Percentiles rank a stretch among this genome's conserved stretches.
phyloP scores from a whole-genome alignment of 2,888 invertebrate genomes.

The Cinara cedri region DNA sequence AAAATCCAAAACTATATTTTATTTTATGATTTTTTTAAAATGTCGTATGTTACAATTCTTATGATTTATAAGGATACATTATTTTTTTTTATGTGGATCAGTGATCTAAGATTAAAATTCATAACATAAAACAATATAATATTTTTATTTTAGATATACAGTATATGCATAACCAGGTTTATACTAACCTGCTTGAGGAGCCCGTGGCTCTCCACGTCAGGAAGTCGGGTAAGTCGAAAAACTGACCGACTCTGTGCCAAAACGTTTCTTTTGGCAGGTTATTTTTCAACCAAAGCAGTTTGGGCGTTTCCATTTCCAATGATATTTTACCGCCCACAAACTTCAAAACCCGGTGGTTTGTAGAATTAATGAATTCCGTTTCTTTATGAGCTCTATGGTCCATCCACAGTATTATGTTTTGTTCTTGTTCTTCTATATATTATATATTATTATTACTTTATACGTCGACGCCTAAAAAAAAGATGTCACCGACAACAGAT shows the following conservation, averaged over 20 bases:
- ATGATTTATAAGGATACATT: no score
- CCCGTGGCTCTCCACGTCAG: conserved; percentile 91
- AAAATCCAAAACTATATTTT: no score
- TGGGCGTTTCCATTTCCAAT: conserved; percentile 96
- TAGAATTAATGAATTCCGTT: conserved; percentile 79
- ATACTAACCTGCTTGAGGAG: conserved; percentile 68
- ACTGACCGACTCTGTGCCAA: conserved; percentile 76
- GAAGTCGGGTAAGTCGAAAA: conserved; percentile 87
- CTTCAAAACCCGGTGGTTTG: conserved; percentile 76
- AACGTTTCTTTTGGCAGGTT: conserved; percentile 67
- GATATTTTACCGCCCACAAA: conserved; percentile 92
- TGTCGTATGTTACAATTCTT: no score
- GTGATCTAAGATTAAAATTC: no score
- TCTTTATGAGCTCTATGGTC: conserved; percentile 85
- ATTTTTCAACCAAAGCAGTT: conserved; percentile 89
- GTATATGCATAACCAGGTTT: no score
- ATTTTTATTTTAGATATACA: no score
- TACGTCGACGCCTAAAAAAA: no score
- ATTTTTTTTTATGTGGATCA: no score
- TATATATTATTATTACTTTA: not conserved
- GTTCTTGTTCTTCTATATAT: conserved; percentile 69
- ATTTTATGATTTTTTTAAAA: no score
- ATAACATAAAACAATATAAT: no score
- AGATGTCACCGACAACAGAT: no score
- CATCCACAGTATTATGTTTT: conserved; percentile 91